phyloP scores from a whole-genome alignment of 92 coral and sea anemone genomes.

The Siderastrea siderea region DNA sequence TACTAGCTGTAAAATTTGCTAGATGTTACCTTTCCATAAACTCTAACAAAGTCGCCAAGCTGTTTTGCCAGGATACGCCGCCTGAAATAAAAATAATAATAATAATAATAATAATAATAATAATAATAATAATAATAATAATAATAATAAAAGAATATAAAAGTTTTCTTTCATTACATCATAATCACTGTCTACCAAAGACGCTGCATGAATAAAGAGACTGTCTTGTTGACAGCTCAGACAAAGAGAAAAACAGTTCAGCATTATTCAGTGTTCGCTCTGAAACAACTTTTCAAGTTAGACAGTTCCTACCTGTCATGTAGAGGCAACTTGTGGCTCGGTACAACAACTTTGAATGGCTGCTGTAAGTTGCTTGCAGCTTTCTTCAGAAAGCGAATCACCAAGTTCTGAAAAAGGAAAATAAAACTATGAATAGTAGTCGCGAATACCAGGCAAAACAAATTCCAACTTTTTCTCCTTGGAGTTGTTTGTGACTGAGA shows the following conservation, averaged over 20 bases:
- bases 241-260: too few relatives aligned
- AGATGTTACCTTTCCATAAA: slow-evolving; percentile 88
- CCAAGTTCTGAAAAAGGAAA: slow-evolving; percentile 73
- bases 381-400: slow-evolving; percentile 95
- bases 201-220: too few relatives aligned
- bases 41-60: slow-evolving; percentile 94
- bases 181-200: too few relatives aligned
- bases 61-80: slow-evolving; percentile 94
- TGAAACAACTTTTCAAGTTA: too few relatives aligned
- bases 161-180: too few relatives aligned
- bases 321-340: slow-evolving; percentile 89
- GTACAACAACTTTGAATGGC: slow-evolving; percentile 94
- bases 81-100: slow-evolving; percentile 42
- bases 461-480: neutral
- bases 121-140: too few relatives aligned
- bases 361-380: slow-evolving; percentile 97
- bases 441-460: neutral
- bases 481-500: too few relatives aligned
- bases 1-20: slow-evolving; percentile 46
- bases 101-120: neutral
- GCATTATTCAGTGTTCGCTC: too few relatives aligned
- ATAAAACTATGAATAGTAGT: neutral
- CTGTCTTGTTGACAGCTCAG: too few relatives aligned
- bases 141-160: neutral
- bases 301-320: slow-evolving; percentile 83